Conservation (phyloP, 2,113 vertebrate species). For the Acrocephalus arundinaceus region DNA sequence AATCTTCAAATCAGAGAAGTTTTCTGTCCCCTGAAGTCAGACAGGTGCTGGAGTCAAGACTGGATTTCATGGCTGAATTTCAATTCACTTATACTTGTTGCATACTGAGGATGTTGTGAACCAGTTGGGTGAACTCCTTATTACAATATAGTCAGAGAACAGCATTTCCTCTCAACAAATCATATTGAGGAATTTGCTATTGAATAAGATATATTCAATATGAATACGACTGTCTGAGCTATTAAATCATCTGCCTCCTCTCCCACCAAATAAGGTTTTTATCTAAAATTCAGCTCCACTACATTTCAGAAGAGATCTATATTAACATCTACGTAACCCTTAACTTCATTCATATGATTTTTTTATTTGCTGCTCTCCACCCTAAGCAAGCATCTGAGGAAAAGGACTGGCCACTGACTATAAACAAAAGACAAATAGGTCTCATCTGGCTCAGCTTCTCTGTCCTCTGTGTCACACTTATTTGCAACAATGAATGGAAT, state of each 20-base stretch:
- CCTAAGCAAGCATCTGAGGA: background rate
- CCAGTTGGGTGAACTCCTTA: background rate
- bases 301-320: background rate
- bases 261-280: background rate
- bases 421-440: background rate
- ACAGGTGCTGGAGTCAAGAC: background rate
- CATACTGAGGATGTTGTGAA: background rate
- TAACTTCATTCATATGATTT: background rate
- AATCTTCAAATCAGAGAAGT: background rate
- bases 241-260: background rate
- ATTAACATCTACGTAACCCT: background rate
- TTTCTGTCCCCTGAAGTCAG: background rate
- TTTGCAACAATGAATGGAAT: background rate
- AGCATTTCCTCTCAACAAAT: background rate
- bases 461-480: background rate
- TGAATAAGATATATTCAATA: background rate
- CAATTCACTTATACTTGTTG: background rate
- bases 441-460: background rate
- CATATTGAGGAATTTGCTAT: background rate
- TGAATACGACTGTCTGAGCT: background rate
- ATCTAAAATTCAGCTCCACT: background rate
- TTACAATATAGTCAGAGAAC: background rate
- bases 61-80: background rate
- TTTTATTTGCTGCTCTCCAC: background rate
- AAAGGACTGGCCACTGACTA: background rate